Conservation (phyloP, 1,140 invertebrate species). For the Asbolus verrucosus region DNA sequence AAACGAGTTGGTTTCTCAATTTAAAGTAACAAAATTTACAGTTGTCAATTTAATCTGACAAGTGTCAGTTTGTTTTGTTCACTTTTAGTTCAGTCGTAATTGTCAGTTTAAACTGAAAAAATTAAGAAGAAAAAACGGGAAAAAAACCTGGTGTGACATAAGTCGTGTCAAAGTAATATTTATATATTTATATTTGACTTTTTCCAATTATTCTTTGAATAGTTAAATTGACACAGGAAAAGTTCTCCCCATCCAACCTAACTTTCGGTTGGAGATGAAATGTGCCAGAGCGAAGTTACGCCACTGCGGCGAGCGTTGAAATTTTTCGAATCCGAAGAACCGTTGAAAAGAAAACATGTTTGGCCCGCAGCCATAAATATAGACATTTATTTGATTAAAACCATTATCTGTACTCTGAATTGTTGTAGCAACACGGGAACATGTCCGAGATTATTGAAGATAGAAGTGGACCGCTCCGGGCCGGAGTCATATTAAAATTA, state of each 20-base stretch:
- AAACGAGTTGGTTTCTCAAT: too few species aligned
- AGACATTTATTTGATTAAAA: conserved; percentile 37
- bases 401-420: conserved; percentile 28
- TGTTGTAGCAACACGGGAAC: conserved; percentile 33
- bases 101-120: too few species aligned
- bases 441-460: conserved; percentile 30
- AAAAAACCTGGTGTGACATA: background rate
- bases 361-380: conserved; percentile 30
- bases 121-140: too few species aligned
- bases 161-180: too few species aligned
- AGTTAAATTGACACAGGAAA: too few species aligned
- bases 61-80: too few species aligned
- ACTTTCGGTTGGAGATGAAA: conserved; percentile 11
- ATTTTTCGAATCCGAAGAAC: conserved; percentile 16
- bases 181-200: too few species aligned
- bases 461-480: conserved; percentile 15
- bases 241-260: background rate
- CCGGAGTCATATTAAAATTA: conserved; percentile 19
- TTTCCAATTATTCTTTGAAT: background rate
- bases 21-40: too few species aligned
- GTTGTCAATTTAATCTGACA: too few species aligned
- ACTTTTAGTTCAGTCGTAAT: too few species aligned
- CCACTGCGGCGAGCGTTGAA: background rate
- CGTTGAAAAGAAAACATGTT: conserved; percentile 27
- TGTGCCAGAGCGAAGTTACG: background rate